Conservation (phyloP, 2,888 invertebrate genomes). For the Norana najaformis region DNA sequence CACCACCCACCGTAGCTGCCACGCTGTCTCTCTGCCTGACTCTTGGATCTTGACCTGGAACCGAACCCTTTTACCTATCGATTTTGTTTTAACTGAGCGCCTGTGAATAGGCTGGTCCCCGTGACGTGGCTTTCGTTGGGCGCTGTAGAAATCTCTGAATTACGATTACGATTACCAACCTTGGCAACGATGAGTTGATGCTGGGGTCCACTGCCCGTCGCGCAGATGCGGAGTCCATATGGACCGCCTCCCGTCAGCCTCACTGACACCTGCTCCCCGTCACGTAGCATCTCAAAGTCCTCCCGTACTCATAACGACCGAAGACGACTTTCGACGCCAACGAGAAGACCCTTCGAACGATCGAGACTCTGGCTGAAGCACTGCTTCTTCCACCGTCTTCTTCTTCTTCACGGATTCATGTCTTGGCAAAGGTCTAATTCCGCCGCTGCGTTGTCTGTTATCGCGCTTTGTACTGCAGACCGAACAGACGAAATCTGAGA, state of each 20-base stretch:
- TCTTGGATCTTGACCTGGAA: no score
- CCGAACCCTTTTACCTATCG: no score
- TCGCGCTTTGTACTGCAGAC: background rate
- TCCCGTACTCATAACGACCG: background rate
- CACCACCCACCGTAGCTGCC: no score
- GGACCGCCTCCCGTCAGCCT: slow-evolving; percentile 10
- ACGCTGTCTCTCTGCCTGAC: no score
- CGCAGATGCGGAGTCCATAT: background rate
- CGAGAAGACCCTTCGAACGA: background rate
- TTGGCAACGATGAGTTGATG: background rate
- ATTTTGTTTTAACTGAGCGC: no score
- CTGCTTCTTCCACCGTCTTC: background rate
- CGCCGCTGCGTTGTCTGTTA: background rate
- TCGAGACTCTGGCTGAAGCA: background rate
- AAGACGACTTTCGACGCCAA: background rate
- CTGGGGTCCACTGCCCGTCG: background rate
- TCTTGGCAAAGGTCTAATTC: background rate
- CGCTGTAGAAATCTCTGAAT: no score
- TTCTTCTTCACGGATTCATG: background rate
- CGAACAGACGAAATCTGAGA: background rate
- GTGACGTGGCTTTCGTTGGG: no score
- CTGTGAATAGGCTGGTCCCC: no score
- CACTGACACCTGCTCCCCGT: background rate
- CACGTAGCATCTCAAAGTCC: background rate
- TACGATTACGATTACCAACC: no score